Evolutionary conservation across 1,140 invertebrate species (phyloP).

Genomic region (Belonocnema kinseyi): DNA sequence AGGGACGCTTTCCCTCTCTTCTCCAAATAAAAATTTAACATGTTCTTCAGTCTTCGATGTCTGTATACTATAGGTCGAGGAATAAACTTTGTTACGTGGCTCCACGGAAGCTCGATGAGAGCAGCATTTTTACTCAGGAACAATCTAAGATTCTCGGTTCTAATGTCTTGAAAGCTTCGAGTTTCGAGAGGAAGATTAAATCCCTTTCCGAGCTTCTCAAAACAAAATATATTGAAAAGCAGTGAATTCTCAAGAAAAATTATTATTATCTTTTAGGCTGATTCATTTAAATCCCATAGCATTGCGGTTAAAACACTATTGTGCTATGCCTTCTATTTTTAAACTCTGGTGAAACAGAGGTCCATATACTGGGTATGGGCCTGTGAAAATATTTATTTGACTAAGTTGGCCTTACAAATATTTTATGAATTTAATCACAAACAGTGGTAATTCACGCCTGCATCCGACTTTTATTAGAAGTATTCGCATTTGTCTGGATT

Average conservation of each 20-base stretch:
- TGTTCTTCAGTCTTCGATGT: background rate
- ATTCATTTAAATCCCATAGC: no score
- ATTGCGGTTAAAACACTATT: no score
- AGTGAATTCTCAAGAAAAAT: background rate
- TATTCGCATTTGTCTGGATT: background rate
- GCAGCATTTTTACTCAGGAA: background rate
- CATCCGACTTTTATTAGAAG: background rate
- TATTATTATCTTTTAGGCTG: background rate
- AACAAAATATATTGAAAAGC: background rate
- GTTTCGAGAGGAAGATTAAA: background rate
- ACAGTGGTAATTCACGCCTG: no score
- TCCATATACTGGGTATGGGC: no score
- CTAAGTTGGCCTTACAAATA: no score
- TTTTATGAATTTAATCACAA: no score
- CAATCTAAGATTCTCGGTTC: background rate
- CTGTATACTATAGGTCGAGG: background rate
- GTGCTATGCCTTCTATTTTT: no score
- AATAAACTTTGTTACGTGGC: background rate
- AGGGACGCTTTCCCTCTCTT: background rate
- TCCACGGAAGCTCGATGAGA: slow-evolving; percentile 9
- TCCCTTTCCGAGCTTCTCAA: background rate
- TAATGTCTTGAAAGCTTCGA: background rate
- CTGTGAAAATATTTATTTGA: no score
- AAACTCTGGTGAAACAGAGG: no score
- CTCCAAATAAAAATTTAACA: background rate